Conservation (phyloP, 2,888 invertebrate genomes). For the Eurytoma californica region DNA sequence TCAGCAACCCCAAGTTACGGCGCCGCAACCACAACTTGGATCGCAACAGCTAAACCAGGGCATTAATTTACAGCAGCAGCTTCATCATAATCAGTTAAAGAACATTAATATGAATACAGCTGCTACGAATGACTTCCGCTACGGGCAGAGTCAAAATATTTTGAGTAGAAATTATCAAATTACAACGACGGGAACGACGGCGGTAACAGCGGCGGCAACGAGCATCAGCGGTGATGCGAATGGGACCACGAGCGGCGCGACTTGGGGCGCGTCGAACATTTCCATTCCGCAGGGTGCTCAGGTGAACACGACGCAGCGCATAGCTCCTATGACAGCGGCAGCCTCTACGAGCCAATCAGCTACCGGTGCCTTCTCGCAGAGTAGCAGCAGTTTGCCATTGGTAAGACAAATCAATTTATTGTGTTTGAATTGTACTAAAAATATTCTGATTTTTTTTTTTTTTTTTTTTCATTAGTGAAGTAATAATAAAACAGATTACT, state of each 20-base stretch:
- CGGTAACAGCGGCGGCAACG: conserved; percentile 25
- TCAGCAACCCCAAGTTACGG: conserved; percentile 46
- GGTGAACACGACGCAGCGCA: conserved; percentile 64
- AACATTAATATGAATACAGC: conserved; percentile 71
- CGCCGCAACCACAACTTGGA: conserved; percentile 73
- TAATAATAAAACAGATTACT: neutral
- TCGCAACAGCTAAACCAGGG: conserved; percentile 65
- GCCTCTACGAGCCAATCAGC: conserved; percentile 60
- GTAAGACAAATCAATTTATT: conserved; percentile 26
- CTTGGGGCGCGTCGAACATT: conserved; percentile 67
- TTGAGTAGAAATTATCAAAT: conserved; percentile 70
- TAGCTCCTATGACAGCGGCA: conserved; percentile 38
- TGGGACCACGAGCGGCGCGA: conserved; percentile 62
- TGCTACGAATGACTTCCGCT: conserved; percentile 72
- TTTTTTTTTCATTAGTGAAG: neutral
- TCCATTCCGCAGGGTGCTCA: conserved; percentile 67
- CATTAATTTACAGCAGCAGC: conserved; percentile 72
- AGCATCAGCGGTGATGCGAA: conserved; percentile 57
- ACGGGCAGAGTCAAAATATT: conserved; percentile 73
- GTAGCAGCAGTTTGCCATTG: conserved; percentile 49
- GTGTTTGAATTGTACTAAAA: neutral
- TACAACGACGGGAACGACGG: conserved; percentile 37
- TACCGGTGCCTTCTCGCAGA: conserved; percentile 67
- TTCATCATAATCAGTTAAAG: conserved; percentile 73
- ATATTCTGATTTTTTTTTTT: neutral